These are phyloP conservation scores for Tragelaphus eurycerus DNA, from an alignment of 2,797 vertebrate genomes.

Conservation along the genomic window DNA sequence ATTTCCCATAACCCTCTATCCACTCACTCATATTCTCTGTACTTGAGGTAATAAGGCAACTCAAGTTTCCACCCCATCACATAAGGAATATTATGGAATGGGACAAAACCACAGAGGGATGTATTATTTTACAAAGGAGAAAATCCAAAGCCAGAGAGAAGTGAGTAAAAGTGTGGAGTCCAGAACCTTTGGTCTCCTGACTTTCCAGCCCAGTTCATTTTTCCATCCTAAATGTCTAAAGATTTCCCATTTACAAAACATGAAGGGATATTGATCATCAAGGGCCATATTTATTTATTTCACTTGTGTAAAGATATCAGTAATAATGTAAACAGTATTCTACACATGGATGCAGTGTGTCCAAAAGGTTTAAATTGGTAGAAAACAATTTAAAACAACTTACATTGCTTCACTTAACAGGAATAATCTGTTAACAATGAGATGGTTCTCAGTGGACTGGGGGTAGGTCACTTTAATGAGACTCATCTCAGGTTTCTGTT, in stretches of 20 bases:
- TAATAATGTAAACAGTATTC: conserved; percentile 17
- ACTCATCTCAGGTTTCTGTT: not conserved
- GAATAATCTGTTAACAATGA: conserved; percentile 15
- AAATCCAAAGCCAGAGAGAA: not conserved
- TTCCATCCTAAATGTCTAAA: not conserved
- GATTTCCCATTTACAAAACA: not conserved
- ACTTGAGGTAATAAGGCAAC: not conserved
- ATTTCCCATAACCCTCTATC: not conserved
- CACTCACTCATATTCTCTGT: not conserved
- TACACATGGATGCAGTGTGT: not conserved
- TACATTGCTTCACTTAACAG: not conserved
- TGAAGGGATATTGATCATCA: not conserved
- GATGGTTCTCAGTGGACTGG: not conserved
- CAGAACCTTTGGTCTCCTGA: not conserved
- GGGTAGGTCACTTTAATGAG: not conserved
- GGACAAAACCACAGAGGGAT: not conserved
- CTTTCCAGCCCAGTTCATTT: not conserved
- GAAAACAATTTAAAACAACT: not conserved
- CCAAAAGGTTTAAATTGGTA: conserved; percentile 26
- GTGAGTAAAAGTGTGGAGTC: not conserved
- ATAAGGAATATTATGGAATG: not conserved
- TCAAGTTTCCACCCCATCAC: not conserved
- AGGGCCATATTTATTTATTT: not conserved
- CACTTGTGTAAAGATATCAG: conserved; percentile 60
- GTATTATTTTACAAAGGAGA: not conserved